Evolutionary conservation across 2,113 vertebrate genomes (phyloP).

Genomic region (Stomatorhinus ivindoensis): DNA sequence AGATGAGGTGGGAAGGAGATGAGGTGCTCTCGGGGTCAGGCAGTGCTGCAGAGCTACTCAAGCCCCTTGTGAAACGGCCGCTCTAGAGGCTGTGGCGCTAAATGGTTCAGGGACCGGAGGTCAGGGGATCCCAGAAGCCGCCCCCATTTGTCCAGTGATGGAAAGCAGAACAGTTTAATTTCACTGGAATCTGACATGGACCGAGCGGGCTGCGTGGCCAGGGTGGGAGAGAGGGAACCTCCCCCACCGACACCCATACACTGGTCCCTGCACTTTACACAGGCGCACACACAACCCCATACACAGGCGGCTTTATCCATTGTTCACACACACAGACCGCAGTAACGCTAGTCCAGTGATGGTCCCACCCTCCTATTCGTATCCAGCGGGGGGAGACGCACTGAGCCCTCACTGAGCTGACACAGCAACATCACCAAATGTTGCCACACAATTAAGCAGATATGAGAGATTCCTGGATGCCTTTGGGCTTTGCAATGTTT

Average conservation of each 20-base stretch:
- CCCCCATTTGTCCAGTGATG: neutral
- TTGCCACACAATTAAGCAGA: neutral
- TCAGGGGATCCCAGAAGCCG: neutral
- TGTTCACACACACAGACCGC: neutral
- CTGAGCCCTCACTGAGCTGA: neutral
- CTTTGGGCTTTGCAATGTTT: neutral
- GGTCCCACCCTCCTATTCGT: neutral
- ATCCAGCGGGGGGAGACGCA: neutral
- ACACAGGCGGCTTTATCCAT: slow-evolving; percentile 5
- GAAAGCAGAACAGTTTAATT: neutral
- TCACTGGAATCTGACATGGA: neutral
- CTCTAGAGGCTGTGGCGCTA: neutral
- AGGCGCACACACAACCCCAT: neutral
- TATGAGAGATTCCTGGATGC: neutral
- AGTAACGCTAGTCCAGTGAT: too few relatives aligned
- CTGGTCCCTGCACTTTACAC: too few relatives aligned
- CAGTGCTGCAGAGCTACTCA: neutral
- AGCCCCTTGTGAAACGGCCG: neutral
- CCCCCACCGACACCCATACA: neutral
- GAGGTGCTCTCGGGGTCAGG: neutral
- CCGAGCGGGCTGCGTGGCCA: neutral
- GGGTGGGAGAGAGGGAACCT: neutral
- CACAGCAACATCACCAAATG: neutral
- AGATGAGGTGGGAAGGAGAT: neutral
- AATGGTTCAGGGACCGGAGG: neutral